Base-by-base conservation (phyloP, 2,797 vertebrate species). In the Chaetodon trifasciatus region DNA sequence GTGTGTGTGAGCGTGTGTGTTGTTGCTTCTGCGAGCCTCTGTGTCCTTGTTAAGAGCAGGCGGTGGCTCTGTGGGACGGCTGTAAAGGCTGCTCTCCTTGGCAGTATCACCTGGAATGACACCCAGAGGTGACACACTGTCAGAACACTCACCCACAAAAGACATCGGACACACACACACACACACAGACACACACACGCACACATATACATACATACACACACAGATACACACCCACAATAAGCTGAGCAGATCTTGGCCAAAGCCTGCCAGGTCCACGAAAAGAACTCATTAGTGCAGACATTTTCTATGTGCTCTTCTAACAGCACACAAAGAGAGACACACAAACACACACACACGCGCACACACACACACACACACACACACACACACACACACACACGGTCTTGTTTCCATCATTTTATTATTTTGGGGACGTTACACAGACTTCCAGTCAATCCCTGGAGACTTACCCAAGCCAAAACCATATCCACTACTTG, bases 101-200 rank as follows among this genome's bases (percentile, higher is more conserved):
- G 86, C 71, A 32, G 52, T 78, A 78, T 91, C 90, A 84, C 84
- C 85, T 90, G 80, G 85, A 93, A 93, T 92, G 93, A 92, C 91
- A 93, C 91, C 90, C 91, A 92, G 89, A 93, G 90, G 93, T 93
- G 91, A 92, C 90, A 90, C 81, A 46, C 76, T 91, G 90, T 92
- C 91, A 90, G 69, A 78, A 79, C 57, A 61, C 76, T 80, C 91
- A 80, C 84, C 58, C 75, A 80, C 86, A 79, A 68, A 53, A 73
- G 63, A 80, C 35, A 58, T 0, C 69, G 83, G 64, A 83, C 67
- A 69, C 75, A 68, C 67, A 72, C 72, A 67, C 60, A 61, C 32
- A 56, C 70, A 44, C 63, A 57, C 49, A 74, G 70, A 76, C 74
- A 64, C 71, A 66, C 35, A 57, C 17, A 74, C 57, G 63, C 67